Conservation (phyloP, 2,113 vertebrate genomes). For the Fukomys damarensis region DNA sequence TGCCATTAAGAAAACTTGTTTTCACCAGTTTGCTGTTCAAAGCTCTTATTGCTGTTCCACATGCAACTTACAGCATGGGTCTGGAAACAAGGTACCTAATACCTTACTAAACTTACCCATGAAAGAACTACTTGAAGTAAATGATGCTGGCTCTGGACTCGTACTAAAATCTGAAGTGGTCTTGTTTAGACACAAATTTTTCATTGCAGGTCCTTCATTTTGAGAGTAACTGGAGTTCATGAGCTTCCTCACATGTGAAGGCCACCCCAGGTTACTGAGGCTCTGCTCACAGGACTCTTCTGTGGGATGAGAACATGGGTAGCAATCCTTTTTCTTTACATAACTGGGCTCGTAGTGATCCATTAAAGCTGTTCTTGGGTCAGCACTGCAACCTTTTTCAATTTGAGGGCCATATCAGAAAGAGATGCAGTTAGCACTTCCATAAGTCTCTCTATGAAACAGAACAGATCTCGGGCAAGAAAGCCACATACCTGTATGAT, state of each 20-base stretch:
- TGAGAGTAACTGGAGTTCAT: conserved; percentile 79
- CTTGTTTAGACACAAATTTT: conserved; percentile 81
- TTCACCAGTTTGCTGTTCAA: not conserved
- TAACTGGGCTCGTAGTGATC: conserved; percentile 87
- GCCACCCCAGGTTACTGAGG: conserved; percentile 63
- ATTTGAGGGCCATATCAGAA: not conserved
- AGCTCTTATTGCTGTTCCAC: not conserved
- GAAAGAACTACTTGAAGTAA: conserved; percentile 86
- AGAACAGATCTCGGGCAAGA: not conserved
- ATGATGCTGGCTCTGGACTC: conserved; percentile 79
- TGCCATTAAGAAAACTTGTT: not conserved
- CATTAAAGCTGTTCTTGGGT: conserved; percentile 85
- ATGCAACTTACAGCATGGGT: not conserved
- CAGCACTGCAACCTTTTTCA: conserved; percentile 86
- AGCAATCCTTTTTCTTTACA: conserved; percentile 89
- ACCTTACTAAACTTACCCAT: conserved; percentile 90
- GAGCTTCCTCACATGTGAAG: conserved; percentile 75
- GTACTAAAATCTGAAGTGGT: conserved; percentile 84
- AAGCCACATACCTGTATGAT: conserved; percentile 81
- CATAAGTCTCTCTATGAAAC: not conserved
- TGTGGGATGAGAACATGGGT: conserved; percentile 79
- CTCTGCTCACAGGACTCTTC: conserved; percentile 89
- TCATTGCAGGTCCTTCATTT: conserved; percentile 83
- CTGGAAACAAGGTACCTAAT: not conserved
- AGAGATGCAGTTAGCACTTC: conserved; percentile 23